Conservation (phyloP, 2,113 vertebrate species). For the Saccopteryx leptura region DNA sequence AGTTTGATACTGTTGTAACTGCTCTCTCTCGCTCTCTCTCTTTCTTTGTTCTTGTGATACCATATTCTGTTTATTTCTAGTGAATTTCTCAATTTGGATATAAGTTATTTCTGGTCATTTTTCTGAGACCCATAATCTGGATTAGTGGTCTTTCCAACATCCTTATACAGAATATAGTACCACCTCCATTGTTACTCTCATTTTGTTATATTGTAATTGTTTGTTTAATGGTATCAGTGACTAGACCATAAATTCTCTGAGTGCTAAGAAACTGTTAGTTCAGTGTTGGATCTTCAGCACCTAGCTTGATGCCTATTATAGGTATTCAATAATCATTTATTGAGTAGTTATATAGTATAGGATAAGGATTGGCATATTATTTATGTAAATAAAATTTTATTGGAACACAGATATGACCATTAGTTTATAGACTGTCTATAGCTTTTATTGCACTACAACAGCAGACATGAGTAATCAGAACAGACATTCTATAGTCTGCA, state of each 20-base stretch:
- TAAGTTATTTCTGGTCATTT: neutral
- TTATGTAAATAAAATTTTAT: constrained; percentile 31
- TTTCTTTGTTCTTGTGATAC: neutral
- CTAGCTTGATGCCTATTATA: neutral
- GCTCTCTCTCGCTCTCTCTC: neutral
- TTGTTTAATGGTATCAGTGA: neutral
- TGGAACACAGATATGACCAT: neutral
- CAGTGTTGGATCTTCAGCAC: neutral
- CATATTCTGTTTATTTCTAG: neutral
- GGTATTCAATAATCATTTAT: neutral
- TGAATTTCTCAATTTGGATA: neutral
- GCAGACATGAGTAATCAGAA: neutral
- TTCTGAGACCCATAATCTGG: neutral
- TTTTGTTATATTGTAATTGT: neutral
- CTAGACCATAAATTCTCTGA: neutral
- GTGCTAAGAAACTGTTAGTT: neutral
- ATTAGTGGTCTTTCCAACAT: neutral
- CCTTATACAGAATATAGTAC: neutral
- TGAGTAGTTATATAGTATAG: neutral
- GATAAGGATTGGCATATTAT: neutral
- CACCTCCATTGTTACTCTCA: neutral
- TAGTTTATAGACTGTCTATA: neutral
- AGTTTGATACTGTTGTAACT: neutral
- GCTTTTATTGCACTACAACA: neutral
- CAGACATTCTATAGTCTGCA: neutral